These are phyloP conservation scores for Limnodromus scolopaceus DNA, from an alignment of 2,797 vertebrate species.

Conservation along the genomic window DNA sequence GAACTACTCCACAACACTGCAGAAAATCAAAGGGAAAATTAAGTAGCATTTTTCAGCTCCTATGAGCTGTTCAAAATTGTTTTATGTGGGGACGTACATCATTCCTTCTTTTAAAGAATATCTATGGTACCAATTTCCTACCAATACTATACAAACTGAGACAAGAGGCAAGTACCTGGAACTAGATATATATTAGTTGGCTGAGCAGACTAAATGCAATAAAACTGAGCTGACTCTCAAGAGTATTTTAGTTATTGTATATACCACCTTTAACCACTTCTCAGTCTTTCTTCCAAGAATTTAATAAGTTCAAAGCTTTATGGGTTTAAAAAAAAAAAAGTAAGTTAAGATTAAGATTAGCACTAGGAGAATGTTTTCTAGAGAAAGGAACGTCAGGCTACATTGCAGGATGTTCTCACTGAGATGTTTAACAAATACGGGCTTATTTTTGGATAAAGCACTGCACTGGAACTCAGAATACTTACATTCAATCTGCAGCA, in stretches of 20 bases:
- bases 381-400: neutral
- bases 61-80: neutral
- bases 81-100: neutral
- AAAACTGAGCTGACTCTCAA: slow-evolving; percentile 27
- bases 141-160: slow-evolving; percentile 4
- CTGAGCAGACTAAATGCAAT: slow-evolving; percentile 28
- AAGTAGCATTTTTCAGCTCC: slow-evolving; percentile 16
- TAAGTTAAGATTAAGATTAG: neutral
- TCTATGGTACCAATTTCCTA: slow-evolving; percentile 29
- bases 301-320: slow-evolving; percentile 31
- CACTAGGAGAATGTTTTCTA: neutral
- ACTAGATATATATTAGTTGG: slow-evolving; percentile 41
- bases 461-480: neutral
- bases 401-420: neutral
- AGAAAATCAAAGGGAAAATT: slow-evolving; percentile 33
- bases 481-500: neutral
- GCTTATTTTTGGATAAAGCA: neutral
- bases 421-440: neutral
- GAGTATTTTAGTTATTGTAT: slow-evolving; percentile 24
- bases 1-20: neutral
- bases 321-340: neutral
- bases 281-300: slow-evolving; percentile 12
- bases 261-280: slow-evolving; percentile 17
- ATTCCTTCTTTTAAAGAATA: slow-evolving; percentile 12
- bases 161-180: slow-evolving; percentile 39